Evolutionary conservation across 2,888 invertebrate species (phyloP).

Genomic region (Spialia ferax): DNA sequence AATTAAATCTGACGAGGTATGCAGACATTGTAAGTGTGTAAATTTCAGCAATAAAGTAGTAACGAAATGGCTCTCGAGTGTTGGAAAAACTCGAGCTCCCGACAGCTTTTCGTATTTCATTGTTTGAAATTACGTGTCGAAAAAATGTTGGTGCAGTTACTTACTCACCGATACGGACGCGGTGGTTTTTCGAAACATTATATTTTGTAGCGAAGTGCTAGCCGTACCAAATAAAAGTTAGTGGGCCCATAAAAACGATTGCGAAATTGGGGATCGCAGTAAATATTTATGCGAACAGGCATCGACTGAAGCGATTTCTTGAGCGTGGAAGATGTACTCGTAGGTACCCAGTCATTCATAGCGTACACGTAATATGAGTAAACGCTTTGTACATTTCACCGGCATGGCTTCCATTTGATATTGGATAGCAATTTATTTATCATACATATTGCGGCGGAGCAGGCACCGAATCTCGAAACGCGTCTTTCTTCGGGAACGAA

Average conservation of each 20-base stretch:
- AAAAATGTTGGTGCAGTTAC: slow-evolving; percentile 15
- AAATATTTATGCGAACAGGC: slow-evolving; percentile 33
- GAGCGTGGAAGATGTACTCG: slow-evolving; percentile 14
- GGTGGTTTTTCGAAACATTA: slow-evolving; percentile 15
- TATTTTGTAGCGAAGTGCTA: slow-evolving; percentile 21
- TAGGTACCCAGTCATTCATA: slow-evolving; percentile 61
- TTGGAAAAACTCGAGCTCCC: slow-evolving; percentile 33
- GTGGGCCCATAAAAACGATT: slow-evolving; percentile 28
- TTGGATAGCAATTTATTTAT: slow-evolving; percentile 87
- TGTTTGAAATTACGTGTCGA: slow-evolving; percentile 35
- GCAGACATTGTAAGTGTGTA: slow-evolving; percentile 36
- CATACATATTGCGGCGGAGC: slow-evolving; percentile 82
- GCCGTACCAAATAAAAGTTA: slow-evolving; percentile 28
- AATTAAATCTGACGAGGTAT: slow-evolving; percentile 26
- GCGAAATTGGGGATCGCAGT: slow-evolving; percentile 28
- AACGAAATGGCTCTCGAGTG: slow-evolving; percentile 35
- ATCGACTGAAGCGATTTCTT: slow-evolving; percentile 28
- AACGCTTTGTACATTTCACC: slow-evolving; percentile 82
- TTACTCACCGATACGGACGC: not conserved
- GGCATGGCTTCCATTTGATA: slow-evolving; percentile 83
- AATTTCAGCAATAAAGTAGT: slow-evolving; percentile 32
- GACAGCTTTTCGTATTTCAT: slow-evolving; percentile 34
- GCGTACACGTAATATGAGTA: slow-evolving; percentile 72
- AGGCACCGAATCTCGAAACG: slow-evolving; percentile 72
- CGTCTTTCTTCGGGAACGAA: slow-evolving; percentile 75